These are phyloP conservation scores for Gadus chalcogrammus DNA, from an alignment of 2,113 vertebrate species.

Conservation along the genomic window DNA sequence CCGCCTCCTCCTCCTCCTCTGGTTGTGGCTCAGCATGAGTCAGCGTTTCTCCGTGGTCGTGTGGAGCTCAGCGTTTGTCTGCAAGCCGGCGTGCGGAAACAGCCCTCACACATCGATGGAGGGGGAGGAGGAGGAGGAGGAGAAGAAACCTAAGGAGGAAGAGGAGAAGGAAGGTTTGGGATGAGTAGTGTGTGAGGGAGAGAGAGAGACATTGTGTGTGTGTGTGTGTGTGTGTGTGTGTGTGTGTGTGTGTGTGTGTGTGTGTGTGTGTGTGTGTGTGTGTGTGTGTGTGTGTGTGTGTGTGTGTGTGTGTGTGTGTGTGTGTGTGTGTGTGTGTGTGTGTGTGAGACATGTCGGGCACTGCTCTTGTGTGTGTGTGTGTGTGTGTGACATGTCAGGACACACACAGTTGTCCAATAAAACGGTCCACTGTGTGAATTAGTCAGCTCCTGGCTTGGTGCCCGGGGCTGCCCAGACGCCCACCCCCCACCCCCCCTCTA, in stretches of 20 bases:
- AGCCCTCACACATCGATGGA: too few species aligned
- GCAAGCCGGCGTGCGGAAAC: too few species aligned
- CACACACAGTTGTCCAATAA: not conserved
- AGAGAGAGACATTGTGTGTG: not conserved
- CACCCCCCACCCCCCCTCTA: slow-evolving; percentile 1
- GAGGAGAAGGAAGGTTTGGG: too few species aligned
- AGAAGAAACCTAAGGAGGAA: too few species aligned
- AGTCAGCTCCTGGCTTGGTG: slow-evolving; percentile 34
- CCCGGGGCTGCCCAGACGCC: slow-evolving; percentile 43
- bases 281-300: not conserved
- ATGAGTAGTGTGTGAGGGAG: too few species aligned
- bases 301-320: too few species aligned
- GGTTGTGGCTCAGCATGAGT: too few species aligned
- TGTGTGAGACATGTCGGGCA: too few species aligned
- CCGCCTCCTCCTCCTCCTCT: too few species aligned
- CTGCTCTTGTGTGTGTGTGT: not conserved
- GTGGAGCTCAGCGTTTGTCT: too few species aligned
- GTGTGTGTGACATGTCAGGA: not conserved
- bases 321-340: not conserved
- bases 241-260: not conserved
- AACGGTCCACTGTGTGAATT: slow-evolving; percentile 31
- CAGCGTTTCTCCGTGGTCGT: too few species aligned
- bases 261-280: not conserved
- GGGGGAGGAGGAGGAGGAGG: too few species aligned
- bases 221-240: slow-evolving; percentile 1